Evolutionary conservation across 2,113 vertebrate genomes (phyloP).

Genomic region (Peromyscus leucopus): DNA sequence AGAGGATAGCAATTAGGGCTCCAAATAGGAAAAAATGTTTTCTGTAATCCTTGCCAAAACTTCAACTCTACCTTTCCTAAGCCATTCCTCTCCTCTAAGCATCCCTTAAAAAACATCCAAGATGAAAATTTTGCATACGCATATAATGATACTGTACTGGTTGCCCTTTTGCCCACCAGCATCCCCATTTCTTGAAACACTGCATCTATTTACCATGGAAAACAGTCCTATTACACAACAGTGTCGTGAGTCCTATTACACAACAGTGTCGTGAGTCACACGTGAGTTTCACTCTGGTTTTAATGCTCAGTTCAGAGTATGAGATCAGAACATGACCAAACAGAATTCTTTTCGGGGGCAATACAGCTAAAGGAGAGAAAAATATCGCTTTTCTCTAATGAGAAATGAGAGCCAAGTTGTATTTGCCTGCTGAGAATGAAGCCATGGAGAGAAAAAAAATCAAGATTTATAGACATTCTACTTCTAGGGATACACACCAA

Average conservation of each 20-base stretch:
- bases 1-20: neutral
- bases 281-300: neutral
- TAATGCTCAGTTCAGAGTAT: neutral
- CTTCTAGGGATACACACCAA: neutral
- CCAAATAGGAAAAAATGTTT: constrained; percentile 13
- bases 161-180: neutral
- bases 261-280: neutral
- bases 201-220: neutral
- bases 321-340: neutral
- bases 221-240: neutral
- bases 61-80: neutral
- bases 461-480: neutral
- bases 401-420: neutral
- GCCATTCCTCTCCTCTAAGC: constrained; percentile 5
- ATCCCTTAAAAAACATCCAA: neutral
- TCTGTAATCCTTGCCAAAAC: constrained; percentile 26
- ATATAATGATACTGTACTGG: neutral
- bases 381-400: neutral
- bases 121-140: neutral
- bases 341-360: neutral
- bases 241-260: neutral
- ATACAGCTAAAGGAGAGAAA: neutral
- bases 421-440: constrained; percentile 35
- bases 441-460: neutral
- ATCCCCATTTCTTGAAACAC: neutral